Percentiles rank a stretch among this genome's conserved stretches.
Evolutionary conservation across 1,140 invertebrate species (phyloP).

Genomic region (Bathynomus jamesi): DNA sequence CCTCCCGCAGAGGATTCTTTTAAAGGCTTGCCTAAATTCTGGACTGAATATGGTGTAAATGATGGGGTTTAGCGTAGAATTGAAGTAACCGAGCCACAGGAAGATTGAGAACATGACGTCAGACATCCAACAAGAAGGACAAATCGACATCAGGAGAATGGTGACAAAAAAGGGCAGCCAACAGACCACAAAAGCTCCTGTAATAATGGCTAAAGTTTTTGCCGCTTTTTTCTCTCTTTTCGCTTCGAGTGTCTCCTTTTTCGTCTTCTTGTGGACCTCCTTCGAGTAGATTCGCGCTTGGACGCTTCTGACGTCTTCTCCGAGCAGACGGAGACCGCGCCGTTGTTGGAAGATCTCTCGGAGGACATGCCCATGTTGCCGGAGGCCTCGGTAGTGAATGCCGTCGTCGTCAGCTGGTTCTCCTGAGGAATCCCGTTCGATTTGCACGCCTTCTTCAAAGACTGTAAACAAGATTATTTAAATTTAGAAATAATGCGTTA

Average conservation of each 20-base stretch:
- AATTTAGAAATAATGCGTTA: no score
- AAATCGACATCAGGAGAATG: conserved; percentile 76
- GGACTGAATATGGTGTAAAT: conserved; percentile 85
- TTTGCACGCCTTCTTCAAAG: not conserved
- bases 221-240: conserved; percentile 83
- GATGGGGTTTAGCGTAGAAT: conserved; percentile 81
- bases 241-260: conserved; percentile 68
- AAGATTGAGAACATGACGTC: conserved; percentile 69
- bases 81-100: conserved; percentile 83
- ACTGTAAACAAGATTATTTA: not conserved
- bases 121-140: conserved; percentile 63
- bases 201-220: conserved; percentile 86
- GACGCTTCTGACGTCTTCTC: conserved; percentile 44
- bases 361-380: conserved; percentile 23
- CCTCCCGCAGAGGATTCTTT: conserved; percentile 66
- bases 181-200: conserved; percentile 83
- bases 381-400: conserved; percentile 31
- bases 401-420: conserved; percentile 34
- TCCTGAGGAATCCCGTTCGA: conserved; percentile 22
- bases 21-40: conserved; percentile 78
- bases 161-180: conserved; percentile 91
- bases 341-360: conserved; percentile 48
- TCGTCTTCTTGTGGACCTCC: conserved; percentile 40
- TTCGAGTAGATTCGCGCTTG: conserved; percentile 41
- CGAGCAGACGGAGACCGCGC: conserved; percentile 46